A percentile compares a stretch with the other conserved stretches of the same genome.
phyloP scores from a whole-genome alignment of 2,888 invertebrate species.

The Eupithecia tripunctaria region DNA sequence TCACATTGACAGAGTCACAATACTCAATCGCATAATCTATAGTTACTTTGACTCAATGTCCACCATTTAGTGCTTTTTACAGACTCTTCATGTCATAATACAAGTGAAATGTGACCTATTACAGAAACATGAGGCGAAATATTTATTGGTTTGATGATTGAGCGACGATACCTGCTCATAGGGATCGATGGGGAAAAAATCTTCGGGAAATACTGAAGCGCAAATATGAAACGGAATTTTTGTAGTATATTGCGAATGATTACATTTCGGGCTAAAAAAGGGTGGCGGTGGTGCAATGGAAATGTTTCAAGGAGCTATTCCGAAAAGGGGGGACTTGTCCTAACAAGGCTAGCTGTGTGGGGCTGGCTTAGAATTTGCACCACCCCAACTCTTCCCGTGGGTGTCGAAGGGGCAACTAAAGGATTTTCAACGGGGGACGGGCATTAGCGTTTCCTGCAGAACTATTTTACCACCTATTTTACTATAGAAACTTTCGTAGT shows the following conservation, averaged over 20 bases:
- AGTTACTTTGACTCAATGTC: conserved; percentile 49
- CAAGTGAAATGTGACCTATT: conserved; percentile 63
- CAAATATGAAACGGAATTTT: conserved; percentile 17
- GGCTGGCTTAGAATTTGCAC: no score
- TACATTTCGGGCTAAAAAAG: background rate
- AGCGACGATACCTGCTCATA: conserved; percentile 50
- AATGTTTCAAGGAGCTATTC: background rate
- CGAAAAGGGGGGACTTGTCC: no score
- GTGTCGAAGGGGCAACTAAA: no score
- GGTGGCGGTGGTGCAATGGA: background rate
- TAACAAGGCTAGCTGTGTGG: no score
- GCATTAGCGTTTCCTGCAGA: no score
- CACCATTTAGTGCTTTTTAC: conserved; percentile 67
- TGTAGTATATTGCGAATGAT: background rate
- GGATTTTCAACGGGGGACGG: no score
- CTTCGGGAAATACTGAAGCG: conserved; percentile 43
- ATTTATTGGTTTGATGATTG: conserved; percentile 72
- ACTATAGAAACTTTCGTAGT: no score
- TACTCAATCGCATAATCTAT: conserved; percentile 35
- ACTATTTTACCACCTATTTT: no score
- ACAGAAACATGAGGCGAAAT: conserved; percentile 73
- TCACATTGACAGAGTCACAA: conserved; percentile 30
- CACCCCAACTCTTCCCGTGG: no score
- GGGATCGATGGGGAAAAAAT: conserved; percentile 29
- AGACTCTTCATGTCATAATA: conserved; percentile 61